Conservation (phyloP, 2,888 invertebrate genomes). For the Harpalus rufipes region DNA sequence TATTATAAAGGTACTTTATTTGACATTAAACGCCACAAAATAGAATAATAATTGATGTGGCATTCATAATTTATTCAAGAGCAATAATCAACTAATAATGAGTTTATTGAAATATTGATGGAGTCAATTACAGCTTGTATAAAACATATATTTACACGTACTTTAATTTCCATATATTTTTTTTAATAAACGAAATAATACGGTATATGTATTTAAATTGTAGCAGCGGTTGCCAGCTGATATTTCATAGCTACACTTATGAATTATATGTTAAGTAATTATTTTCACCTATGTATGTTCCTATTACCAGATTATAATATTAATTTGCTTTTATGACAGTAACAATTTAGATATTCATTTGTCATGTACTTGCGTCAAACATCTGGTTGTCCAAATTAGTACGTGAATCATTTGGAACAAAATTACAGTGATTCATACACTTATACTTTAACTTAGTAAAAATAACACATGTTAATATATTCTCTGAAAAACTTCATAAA, state of each 20-base stretch:
- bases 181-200: too few relatives aligned
- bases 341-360: not conserved
- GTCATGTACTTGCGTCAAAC: not conserved
- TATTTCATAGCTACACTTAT: not conserved
- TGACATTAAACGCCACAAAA: too few relatives aligned
- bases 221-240: not conserved
- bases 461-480: not conserved
- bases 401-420: constrained; percentile 5
- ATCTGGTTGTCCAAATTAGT: not conserved
- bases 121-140: too few relatives aligned
- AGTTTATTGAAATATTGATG: too few relatives aligned
- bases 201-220: too few relatives aligned
- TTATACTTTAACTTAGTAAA: not conserved
- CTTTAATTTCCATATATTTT: too few relatives aligned
- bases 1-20: too few relatives aligned
- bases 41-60: too few relatives aligned
- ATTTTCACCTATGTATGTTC: not conserved
- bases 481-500: not conserved
- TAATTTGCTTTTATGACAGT: not conserved
- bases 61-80: too few relatives aligned
- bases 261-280: not conserved
- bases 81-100: too few relatives aligned
- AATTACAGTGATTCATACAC: not conserved
- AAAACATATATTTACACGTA: too few relatives aligned
- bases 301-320: not conserved